phyloP scores from a whole-genome alignment of 2,797 vertebrate species.

The Melanotaenia pygmaea region DNA sequence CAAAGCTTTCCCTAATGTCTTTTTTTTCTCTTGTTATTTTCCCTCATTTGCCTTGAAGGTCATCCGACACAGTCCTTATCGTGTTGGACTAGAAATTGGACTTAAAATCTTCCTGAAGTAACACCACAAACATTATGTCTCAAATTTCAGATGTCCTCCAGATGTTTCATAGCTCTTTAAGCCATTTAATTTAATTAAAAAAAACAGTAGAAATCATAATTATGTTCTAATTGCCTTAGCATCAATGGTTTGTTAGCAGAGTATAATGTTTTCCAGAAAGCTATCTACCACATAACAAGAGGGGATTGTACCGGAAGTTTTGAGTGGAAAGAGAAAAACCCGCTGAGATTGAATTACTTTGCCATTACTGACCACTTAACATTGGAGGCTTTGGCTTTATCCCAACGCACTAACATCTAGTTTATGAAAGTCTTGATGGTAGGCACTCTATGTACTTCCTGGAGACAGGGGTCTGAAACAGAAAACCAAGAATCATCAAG shows the following conservation, averaged over 20 bases:
- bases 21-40: slow-evolving; percentile 6
- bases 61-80: slow-evolving; percentile 64
- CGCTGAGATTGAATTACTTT: slow-evolving; percentile 77
- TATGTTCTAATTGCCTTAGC: slow-evolving; percentile 62
- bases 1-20: slow-evolving; percentile 41
- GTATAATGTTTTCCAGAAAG: slow-evolving; percentile 72
- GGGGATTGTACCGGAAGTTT: slow-evolving; percentile 77
- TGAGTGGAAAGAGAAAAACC: slow-evolving; percentile 74
- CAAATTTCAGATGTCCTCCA: slow-evolving; percentile 55
- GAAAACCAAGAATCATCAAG: slow-evolving; percentile 54
- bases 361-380: slow-evolving; percentile 82
- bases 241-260: slow-evolving; percentile 64
- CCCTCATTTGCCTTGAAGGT: slow-evolving; percentile 33
- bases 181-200: slow-evolving; percentile 62
- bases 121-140: slow-evolving; percentile 43
- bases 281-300: slow-evolving; percentile 62
- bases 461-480: slow-evolving; percentile 63
- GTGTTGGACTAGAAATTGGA: slow-evolving; percentile 58
- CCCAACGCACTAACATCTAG: slow-evolving; percentile 54
- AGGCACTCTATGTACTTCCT: slow-evolving; percentile 69
- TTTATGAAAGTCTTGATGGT: slow-evolving; percentile 67
- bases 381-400: slow-evolving; percentile 56
- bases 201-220: slow-evolving; percentile 60
- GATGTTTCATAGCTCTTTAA: slow-evolving; percentile 47
- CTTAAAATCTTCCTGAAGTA: slow-evolving; percentile 55